Conservation (phyloP, 2,113 vertebrate genomes). For the Bucco capensis region DNA sequence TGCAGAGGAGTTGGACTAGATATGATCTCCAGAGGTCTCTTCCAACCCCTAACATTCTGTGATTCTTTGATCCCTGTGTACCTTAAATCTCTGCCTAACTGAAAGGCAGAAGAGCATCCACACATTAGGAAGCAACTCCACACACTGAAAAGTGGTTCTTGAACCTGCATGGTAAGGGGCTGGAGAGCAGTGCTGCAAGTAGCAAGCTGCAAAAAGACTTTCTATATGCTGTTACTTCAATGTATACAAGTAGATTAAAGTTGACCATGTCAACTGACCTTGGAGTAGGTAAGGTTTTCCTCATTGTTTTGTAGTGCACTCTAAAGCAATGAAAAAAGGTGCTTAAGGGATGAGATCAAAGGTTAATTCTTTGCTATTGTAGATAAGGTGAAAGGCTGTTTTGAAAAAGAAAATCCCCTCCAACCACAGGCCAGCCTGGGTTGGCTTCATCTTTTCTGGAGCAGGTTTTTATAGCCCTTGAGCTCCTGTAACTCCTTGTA, state of each 20-base stretch:
- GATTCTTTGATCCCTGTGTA: no score
- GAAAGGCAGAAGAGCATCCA: background rate
- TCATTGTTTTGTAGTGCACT: background rate
- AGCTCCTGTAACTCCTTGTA: constrained; percentile 37
- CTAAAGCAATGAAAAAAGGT: background rate
- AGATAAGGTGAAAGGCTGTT: constrained; percentile 1
- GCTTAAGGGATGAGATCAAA: constrained; percentile 13
- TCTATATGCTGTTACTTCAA: background rate
- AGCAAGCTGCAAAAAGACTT: background rate
- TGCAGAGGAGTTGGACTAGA: no score
- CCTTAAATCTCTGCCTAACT: background rate
- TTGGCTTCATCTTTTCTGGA: constrained; percentile 26
- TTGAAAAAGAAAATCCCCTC: constrained; percentile 5
- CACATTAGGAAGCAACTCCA: background rate
- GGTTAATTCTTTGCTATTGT: constrained; percentile 33
- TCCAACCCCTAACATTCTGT: no score
- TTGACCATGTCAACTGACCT: background rate
- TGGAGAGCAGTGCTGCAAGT: background rate
- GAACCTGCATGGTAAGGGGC: background rate
- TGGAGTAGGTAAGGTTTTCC: background rate
- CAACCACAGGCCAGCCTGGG: background rate
- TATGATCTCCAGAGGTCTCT: no score
- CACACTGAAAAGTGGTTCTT: background rate
- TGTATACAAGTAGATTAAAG: background rate
- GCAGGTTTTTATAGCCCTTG: constrained; percentile 49